These are phyloP conservation scores for Luehdorfia chinensis DNA, from an alignment of 1,140 invertebrate genomes.

Conservation along the genomic window DNA sequence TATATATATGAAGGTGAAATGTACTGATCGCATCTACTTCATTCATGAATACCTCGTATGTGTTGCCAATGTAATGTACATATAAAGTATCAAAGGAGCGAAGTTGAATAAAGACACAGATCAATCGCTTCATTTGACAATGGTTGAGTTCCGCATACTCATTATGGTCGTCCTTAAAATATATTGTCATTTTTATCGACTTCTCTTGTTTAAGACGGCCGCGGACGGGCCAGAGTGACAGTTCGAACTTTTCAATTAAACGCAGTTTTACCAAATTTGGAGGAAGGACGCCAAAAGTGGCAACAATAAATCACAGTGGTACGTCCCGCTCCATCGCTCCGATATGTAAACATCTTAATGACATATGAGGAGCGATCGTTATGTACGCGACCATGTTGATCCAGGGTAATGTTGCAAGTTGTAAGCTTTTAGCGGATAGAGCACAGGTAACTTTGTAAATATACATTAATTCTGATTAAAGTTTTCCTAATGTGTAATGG, in stretches of 20 bases:
- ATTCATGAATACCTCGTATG: too few species aligned
- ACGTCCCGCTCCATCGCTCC: not conserved
- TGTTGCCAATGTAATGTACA: too few species aligned
- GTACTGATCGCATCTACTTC: too few species aligned
- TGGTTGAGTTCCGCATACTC: conserved; percentile 12
- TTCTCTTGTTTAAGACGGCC: not conserved
- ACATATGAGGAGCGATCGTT: conserved; percentile 10
- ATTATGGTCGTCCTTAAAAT: conserved; percentile 10
- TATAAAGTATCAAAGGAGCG: too few species aligned
- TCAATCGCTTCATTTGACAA: conserved; percentile 9
- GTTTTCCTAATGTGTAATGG: too few species aligned
- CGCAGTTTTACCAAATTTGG: conserved; percentile 5
- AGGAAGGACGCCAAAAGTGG: not conserved
- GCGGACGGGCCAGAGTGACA: not conserved
- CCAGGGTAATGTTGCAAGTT: not conserved
- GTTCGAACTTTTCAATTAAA: conserved; percentile 7
- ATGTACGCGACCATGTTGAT: conserved; percentile 3
- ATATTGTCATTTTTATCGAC: conserved; percentile 6
- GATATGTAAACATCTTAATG: conserved; percentile 17
- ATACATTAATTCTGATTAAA: too few species aligned
- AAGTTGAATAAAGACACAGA: conserved; percentile 14
- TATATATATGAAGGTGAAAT: too few species aligned
- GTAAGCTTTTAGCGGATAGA: not conserved
- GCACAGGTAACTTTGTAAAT: too few species aligned
- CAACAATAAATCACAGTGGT: not conserved